These are phyloP conservation scores for Clostera curtula DNA, from an alignment of 2,888 invertebrate species.

Conservation along the genomic window DNA sequence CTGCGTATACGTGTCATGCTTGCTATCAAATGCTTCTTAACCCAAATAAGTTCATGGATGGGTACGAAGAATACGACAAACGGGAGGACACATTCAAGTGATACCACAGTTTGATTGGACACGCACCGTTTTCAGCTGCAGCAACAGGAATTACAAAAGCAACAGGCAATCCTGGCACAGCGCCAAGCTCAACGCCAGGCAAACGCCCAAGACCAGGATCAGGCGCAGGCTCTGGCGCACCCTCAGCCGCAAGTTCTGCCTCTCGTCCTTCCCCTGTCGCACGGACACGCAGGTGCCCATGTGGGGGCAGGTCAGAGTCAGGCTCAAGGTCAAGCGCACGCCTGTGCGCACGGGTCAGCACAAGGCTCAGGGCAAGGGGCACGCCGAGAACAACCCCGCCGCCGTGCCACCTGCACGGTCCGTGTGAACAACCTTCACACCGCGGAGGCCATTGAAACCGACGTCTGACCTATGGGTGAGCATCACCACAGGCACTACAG, in stretches of 20 bases:
- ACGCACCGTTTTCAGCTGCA: constrained; percentile 32
- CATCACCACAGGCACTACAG: neutral
- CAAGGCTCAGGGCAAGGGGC: constrained; percentile 4
- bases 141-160: constrained; percentile 50
- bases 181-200: constrained; percentile 21
- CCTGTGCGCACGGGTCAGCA: constrained; percentile 30
- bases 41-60: no score
- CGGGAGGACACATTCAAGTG: no score
- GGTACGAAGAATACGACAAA: no score
- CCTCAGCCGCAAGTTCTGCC: constrained; percentile 15
- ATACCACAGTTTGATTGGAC: neutral
- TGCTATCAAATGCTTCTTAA: no score
- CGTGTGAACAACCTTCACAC: constrained; percentile 70
- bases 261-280: no score
- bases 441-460: constrained; percentile 93
- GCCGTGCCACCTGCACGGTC: constrained; percentile 54
- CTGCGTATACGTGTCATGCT: no score
- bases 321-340: constrained; percentile 41
- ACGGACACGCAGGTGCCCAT: no score
- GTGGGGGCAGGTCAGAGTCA: constrained; percentile 23
- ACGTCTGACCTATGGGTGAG: constrained; percentile 95
- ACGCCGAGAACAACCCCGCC: constrained; percentile 34
- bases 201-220: constrained; percentile 6
- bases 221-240: constrained; percentile 11
- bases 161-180: constrained; percentile 32